Conservation (phyloP, 2,797 vertebrate species). For the Remorina albescens region DNA sequence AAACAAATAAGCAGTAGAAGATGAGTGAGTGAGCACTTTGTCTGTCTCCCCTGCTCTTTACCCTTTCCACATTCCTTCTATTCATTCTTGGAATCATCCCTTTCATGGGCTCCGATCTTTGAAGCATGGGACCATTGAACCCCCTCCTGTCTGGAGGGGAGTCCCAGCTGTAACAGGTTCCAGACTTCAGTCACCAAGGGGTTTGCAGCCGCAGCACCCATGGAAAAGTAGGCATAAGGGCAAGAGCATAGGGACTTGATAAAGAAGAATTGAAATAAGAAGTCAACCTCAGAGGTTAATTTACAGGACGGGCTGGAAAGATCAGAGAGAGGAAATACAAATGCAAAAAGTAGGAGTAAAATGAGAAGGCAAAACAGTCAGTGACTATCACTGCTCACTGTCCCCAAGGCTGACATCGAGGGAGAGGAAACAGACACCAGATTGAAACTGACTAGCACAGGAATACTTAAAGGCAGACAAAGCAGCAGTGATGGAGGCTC, state of each 20-base stretch:
- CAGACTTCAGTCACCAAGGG: conserved; percentile 31
- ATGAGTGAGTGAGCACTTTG: no score
- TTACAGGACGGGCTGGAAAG: conserved; percentile 4
- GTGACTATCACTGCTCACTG: conserved; percentile 2
- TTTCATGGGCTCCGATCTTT: conserved; percentile 38
- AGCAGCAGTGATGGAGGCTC: conserved; percentile 16
- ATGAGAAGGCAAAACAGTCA: conserved; percentile 21
- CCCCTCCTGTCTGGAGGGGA: conserved; percentile 28
- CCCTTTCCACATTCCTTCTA: neutral
- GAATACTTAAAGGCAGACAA: conserved; percentile 17
- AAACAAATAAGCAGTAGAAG: no score
- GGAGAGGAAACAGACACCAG: conserved; percentile 1
- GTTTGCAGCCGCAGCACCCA: conserved; percentile 6
- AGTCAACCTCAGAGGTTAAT: neutral
- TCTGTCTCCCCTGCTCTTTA: conserved; percentile 6
- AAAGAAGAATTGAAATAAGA: conserved; percentile 16
- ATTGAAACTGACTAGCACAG: conserved; percentile 32
- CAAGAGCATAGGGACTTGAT: neutral
- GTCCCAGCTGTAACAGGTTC: conserved; percentile 8
- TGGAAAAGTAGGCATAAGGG: conserved; percentile 1
- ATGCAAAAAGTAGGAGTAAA: neutral
- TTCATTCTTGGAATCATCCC: conserved; percentile 8
- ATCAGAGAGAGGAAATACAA: neutral
- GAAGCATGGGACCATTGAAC: conserved; percentile 25
- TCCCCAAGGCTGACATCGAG: conserved; percentile 29